phyloP scores from a whole-genome alignment of 2,113 vertebrate genomes.

The Edolisoma coerulescens region DNA sequence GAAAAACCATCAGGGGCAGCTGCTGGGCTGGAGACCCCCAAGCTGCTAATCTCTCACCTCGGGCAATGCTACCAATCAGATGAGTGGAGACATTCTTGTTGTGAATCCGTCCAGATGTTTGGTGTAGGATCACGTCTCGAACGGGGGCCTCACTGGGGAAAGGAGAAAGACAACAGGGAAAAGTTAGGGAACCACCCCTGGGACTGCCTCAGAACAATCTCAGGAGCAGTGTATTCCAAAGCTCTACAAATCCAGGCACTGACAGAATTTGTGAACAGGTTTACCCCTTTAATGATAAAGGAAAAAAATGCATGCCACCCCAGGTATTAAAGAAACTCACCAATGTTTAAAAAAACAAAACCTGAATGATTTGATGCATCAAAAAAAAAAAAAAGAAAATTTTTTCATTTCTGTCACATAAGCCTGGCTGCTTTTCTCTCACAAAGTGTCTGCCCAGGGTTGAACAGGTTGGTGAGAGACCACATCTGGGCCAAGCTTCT shows the following conservation, averaged over 20 bases:
- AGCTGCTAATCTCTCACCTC: conserved; percentile 53
- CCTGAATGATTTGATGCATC: not conserved
- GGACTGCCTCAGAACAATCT: not conserved
- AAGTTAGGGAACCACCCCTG: not conserved
- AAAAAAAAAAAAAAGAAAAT: not conserved
- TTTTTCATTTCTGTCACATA: not conserved
- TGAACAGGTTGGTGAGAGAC: not conserved
- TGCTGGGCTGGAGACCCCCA: not conserved
- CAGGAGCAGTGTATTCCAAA: not conserved
- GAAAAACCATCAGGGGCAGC: not conserved
- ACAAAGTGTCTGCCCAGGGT: not conserved
- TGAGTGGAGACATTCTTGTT: conserved; percentile 99
- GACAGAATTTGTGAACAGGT: not conserved
- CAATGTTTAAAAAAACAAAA: not conserved
- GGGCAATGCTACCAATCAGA: conserved; percentile 91
- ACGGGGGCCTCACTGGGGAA: conserved; percentile 76
- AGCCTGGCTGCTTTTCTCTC: not conserved
- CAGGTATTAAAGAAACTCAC: not conserved
- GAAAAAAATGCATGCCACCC: not conserved
- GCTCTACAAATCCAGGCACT: not conserved
- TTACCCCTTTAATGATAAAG: not conserved
- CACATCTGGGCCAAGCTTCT: not conserved
- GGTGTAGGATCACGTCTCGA: conserved; percentile 86
- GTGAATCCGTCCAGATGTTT: conserved; percentile 94
- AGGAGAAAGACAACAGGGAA: not conserved